Conservation (phyloP, 2,888 invertebrate genomes). For the Pseudococcus viburni region DNA sequence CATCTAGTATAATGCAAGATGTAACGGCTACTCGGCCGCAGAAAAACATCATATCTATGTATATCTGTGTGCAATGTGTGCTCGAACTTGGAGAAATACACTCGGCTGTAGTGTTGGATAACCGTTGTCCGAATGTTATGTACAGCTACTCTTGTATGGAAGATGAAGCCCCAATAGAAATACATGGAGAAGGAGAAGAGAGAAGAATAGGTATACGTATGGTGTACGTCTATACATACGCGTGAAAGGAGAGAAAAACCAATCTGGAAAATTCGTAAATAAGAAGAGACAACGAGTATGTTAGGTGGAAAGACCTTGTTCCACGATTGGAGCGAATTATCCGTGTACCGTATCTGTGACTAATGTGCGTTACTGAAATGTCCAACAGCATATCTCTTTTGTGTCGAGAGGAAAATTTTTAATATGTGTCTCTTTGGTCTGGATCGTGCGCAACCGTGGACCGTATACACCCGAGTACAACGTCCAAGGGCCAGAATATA, state of each 20-base stretch:
- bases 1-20: not conserved
- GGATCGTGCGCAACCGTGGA: constrained; percentile 17
- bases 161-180: not conserved
- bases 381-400: constrained; percentile 34
- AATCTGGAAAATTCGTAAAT: constrained; percentile 31
- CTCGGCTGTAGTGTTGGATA: not conserved
- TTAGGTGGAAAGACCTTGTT: constrained; percentile 35
- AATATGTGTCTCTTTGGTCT: constrained; percentile 35
- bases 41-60: not conserved
- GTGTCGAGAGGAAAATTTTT: constrained; percentile 27
- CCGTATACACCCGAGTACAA: not conserved
- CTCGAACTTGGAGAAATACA: not conserved
- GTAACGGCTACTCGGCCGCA: constrained; percentile 11
- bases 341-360: constrained; percentile 24
- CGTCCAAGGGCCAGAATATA: not conserved
- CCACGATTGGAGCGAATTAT: constrained; percentile 31
- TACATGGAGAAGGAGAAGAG: not conserved
- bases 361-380: constrained; percentile 35
- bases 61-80: not conserved
- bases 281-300: constrained; percentile 29
- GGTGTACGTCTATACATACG: not conserved
- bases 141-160: not conserved
- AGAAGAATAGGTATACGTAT: not conserved
- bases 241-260: constrained; percentile 17
- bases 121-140: not conserved